These are phyloP conservation scores for Cladorhizidae sp. DNA, from an alignment of 37 sponge, comb jelly and placozoan species.

Conservation along the genomic window DNA sequence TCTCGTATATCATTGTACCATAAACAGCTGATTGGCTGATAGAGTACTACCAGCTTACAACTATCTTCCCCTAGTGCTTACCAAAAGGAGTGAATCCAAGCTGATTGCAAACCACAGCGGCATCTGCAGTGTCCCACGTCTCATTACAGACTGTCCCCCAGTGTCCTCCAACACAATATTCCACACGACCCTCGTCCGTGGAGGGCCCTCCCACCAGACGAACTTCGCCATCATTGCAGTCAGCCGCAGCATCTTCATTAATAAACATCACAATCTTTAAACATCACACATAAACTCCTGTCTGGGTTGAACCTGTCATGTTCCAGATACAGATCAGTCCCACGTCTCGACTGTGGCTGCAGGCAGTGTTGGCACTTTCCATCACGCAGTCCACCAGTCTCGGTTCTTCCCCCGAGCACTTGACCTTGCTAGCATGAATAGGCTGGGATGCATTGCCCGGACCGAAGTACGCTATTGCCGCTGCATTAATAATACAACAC, in stretches of 20 bases:
- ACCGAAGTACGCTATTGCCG: background rate
- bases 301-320: background rate
- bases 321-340: background rate
- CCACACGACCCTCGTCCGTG: conserved; percentile 2
- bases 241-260: background rate
- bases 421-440: background rate
- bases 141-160: conserved; percentile 12
- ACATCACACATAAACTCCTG: background rate
- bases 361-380: background rate
- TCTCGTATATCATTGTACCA: background rate
- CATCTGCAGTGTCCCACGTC: background rate
- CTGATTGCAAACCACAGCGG: conserved; percentile 1
- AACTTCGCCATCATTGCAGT: background rate
- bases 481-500: background rate
- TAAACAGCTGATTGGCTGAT: background rate
- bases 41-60: background rate
- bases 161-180: background rate
- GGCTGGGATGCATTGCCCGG: background rate
- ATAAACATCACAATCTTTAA: background rate
- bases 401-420: background rate
- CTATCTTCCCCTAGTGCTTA: background rate
- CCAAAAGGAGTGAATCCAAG: background rate
- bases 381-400: background rate
- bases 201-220: background rate
- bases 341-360: conserved; percentile 5